Evolutionary conservation across 35 echinoderm and acorn worm species (phyloP), one percentile per base, ranked within the genome.

Genomic region (Lytechinus pictus): DNA sequence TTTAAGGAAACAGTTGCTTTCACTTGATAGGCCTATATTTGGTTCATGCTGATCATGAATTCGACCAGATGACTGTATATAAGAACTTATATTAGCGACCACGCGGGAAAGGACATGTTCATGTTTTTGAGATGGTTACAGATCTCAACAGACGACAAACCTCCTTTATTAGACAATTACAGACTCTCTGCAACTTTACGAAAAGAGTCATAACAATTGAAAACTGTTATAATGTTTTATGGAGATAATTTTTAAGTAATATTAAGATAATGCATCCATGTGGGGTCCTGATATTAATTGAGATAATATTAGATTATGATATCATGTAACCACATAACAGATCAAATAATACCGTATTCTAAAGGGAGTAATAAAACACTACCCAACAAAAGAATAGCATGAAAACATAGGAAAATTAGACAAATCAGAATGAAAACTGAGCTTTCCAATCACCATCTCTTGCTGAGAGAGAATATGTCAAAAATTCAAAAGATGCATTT

Each of bases 171-270:
- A 79, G 66, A 24, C 66, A 79, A 90, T 90, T n/a, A 90, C 52
- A 51, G 29, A 54, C 28, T 52, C 52, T 90, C 88, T 13, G 16
- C 33, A 93, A 93, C 92, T 55, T 93, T 54, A 27, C 53, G 9
- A 93, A 93, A 57, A 54, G 54, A 27, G 92, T 53, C 55, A 93
- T 93, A 93, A 93, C 54, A 93, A 55, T 93, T 93, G 92, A 93
- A 57, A 93, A 93, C 92, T 27, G 54, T 55, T 55, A 55, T 93
- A 93, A 93, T 54, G 27, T 93, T 93, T 93, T 93, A 93, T 93
- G 54, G 92, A 28, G 92, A 27, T 4, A 11, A 54, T 93, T 44
- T 93, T 10, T 93, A 90, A 90, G 88, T n/a, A 29, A 14, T 90
- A 13, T 90, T 2, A 90, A 90, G 88, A 52, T 52, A 90, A 90